Evolutionary conservation across 2,113 vertebrate species (phyloP).

Genomic region (Climacteris rufus): DNA sequence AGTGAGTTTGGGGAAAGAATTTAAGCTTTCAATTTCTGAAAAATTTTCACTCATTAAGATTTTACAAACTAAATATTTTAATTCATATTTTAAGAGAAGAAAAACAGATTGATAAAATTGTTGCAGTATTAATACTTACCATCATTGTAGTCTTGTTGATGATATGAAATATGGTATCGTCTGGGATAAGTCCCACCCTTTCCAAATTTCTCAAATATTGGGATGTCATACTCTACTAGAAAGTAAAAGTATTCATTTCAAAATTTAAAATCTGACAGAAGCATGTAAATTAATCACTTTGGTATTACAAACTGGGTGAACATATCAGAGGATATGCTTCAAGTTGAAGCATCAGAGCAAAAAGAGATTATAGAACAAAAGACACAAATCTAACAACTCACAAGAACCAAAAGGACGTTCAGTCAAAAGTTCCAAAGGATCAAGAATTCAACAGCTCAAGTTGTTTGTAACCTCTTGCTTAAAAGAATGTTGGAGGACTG

Average conservation of each 20-base stretch:
- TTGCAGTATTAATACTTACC: slow-evolving; percentile 69
- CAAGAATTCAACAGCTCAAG: not conserved
- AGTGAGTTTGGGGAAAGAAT: not conserved
- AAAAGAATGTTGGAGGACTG: not conserved
- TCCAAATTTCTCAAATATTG: slow-evolving; percentile 94
- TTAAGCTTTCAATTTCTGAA: not conserved
- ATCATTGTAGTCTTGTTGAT: slow-evolving; percentile 93
- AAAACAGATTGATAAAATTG: not conserved
- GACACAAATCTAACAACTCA: not conserved
- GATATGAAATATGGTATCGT: slow-evolving; percentile 89
- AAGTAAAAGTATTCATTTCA: not conserved
- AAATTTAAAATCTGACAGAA: not conserved
- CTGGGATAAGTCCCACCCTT: slow-evolving; percentile 97
- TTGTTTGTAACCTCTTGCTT: not conserved
- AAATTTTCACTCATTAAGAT: not conserved
- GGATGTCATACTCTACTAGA: slow-evolving; percentile 89
- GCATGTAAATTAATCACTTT: not conserved
- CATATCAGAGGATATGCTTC: not conserved
- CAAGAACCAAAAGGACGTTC: not conserved
- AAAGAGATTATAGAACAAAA: not conserved
- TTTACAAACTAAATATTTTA: not conserved
- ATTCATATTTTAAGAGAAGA: not conserved
- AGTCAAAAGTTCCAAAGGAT: not conserved
- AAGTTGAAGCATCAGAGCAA: not conserved
- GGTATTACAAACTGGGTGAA: not conserved